Evolutionary conservation across 1,140 invertebrate genomes (phyloP), one percentile per base, ranked within the genome.

Genomic region (Sarcophaga peregrina): DNA sequence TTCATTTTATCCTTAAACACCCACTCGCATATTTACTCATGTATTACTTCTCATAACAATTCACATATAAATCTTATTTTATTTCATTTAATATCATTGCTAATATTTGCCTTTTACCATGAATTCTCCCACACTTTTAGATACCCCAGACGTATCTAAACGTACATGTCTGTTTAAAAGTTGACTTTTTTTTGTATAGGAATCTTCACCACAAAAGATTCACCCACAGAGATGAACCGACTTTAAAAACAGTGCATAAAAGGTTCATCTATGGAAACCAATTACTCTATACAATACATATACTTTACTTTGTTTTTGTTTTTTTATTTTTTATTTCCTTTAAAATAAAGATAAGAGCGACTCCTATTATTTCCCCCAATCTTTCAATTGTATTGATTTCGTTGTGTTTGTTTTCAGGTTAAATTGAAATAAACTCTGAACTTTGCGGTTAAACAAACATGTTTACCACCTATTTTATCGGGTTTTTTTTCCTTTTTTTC

Each of bases 381-480:
- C 20, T 6, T 20, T 20, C 8, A n/a, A 58, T 58, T 11, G 11
- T 13, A n/a, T 58, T 58, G 54, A 17, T 68, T 68, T 25, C 25
- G 1, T 37, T 37, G 25, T 68, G 5, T 68, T 68, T 25, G 17
- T 8, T 20, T 68, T 68, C 62, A 68, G 62, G 62, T 68, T 68
- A 17, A 25, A 68, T 68, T 68, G n/a, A 9, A 25, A 5, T 68
- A n/a, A 68, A 68, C 62, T 68, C 20, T 68, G 17, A 68, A 68
- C 62, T 68, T 68, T 68, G 17, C 17, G 62, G 62, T n/a, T 68
- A 68, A 68, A 68, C 62, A 68, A 68, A 68, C 62, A 68, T 68
- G 62, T 68, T 68, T 68, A 68, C 62, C 62, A 68, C 62, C 62
- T 68, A 52, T 52, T 52, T 52, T 52, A 10, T 68, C 25, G 25